These are phyloP conservation scores for Pogona vitticeps DNA, from an alignment of 2,113 vertebrate genomes.

Conservation along the genomic window DNA sequence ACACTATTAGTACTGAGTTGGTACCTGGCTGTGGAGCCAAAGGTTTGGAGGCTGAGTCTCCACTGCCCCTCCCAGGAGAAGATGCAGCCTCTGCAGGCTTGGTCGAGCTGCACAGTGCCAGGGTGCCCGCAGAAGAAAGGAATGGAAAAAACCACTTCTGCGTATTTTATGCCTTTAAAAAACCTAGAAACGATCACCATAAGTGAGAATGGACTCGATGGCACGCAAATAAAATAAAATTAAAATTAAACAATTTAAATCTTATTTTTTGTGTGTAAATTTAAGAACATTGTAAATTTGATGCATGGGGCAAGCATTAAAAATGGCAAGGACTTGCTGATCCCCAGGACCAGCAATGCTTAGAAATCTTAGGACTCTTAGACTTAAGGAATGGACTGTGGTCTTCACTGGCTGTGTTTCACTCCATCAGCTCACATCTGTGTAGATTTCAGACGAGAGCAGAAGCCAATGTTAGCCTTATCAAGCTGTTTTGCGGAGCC, in stretches of 20 bases:
- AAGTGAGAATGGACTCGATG: too few relatives aligned
- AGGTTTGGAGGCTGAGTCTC: too few relatives aligned
- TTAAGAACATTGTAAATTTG: not conserved
- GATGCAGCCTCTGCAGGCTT: too few relatives aligned
- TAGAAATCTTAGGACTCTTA: not conserved
- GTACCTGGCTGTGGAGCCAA: not conserved
- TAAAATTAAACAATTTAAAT: too few relatives aligned
- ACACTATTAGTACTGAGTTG: not conserved
- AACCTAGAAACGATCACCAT: too few relatives aligned
- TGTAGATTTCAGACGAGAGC: not conserved
- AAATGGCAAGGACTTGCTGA: not conserved
- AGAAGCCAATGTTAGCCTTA: not conserved
- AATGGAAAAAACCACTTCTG: too few relatives aligned
- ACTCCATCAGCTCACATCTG: not conserved
- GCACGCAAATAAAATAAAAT: too few relatives aligned
- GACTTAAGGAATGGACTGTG: not conserved
- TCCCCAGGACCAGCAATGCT: not conserved
- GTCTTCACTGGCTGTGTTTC: not conserved
- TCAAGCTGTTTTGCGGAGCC: not conserved
- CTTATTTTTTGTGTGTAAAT: not conserved
- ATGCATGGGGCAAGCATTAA: not conserved
- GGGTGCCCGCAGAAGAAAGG: too few relatives aligned
- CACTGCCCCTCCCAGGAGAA: too few relatives aligned
- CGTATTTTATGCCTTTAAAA: too few relatives aligned
- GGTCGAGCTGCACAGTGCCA: too few relatives aligned